Evolutionary conservation across 1,140 invertebrate species (phyloP), one percentile per base, ranked within the genome.

Genomic region (Hydropsyche tenuis): DNA sequence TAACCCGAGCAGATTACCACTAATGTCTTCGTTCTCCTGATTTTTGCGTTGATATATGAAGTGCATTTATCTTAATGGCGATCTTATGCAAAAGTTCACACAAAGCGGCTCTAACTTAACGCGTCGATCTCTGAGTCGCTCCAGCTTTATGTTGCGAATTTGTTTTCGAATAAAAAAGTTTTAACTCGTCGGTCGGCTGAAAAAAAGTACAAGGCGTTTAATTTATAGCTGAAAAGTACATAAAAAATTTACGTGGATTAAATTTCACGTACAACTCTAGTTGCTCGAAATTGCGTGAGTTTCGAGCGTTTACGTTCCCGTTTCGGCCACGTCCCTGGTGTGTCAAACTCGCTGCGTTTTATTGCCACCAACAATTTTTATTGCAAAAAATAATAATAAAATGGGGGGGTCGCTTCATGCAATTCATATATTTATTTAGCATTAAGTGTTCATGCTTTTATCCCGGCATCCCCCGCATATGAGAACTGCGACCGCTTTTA

Each of bases 401-500:
- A 60, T 60, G 73, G 69, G 73, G 69, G 75, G 72, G 72, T 53
- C 60, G 71, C 56, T 69, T 73, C 72, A 65, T 73, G 72, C 72
- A 73, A 73, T 76, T 76, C 72, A 76, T 74, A 76, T 76, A 73
- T 76, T 76, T 76, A 73, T 73, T 76, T 73, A 71, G 63, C 63
- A 76, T 76, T 76, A 76, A 76, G 75, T 76, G 75, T 72, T 20
- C 73, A 20, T 16, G 45, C n/a, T 48, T 25, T 51, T 45, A 37
- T 63, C 74, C 74, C 53, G 46, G 12, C 66, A 69, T 69, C 46
- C 22, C 25, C 12, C 22, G 22, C 22, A 12, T 25, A 23, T 14
- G 16, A 25, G 25, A 60, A 60, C 56, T 25, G 22, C 22, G 4
- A 18, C 48, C 48, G 16, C 18, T 51, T 20, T 20, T 16, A 51